Evolutionary conservation across 35 echinoderm and acorn worm species (phyloP).

Genomic region (Anneissia japonica): DNA sequence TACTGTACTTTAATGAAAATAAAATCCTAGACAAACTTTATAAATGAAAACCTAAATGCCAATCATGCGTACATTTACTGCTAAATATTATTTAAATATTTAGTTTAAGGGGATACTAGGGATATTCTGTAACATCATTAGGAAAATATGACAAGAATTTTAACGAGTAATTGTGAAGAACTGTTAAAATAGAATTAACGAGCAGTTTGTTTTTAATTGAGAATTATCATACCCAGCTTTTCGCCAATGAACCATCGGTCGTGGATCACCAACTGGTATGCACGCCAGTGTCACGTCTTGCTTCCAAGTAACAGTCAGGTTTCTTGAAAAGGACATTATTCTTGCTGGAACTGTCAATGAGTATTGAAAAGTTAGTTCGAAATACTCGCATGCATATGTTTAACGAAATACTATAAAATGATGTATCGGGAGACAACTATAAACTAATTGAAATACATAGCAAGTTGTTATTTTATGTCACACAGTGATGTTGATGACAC

Average conservation of each 20-base stretch:
- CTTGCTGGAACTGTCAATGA: conserved; percentile 64
- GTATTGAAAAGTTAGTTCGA: too few species aligned
- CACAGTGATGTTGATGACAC: too few species aligned
- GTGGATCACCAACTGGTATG: conserved; percentile 68
- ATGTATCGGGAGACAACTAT: too few species aligned
- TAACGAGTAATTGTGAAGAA: too few species aligned
- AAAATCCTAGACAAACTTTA: background rate
- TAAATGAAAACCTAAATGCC: background rate
- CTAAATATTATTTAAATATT: background rate
- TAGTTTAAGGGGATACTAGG: background rate
- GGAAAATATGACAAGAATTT: too few species aligned
- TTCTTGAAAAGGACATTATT: conserved; percentile 78
- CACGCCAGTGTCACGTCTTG: conserved; percentile 65
- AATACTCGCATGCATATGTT: too few species aligned
- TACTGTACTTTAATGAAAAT: background rate
- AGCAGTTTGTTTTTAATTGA: too few species aligned
- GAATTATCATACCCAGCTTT: conserved; percentile 68
- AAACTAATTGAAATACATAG: too few species aligned
- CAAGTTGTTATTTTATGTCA: too few species aligned
- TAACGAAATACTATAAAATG: too few species aligned
- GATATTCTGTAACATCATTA: background rate
- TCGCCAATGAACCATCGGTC: conserved; percentile 69
- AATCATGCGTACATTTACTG: background rate
- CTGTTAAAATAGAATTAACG: too few species aligned
- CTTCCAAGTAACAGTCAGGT: conserved; percentile 65